A percentile compares a stretch with the other conserved stretches of the same genome.
These are phyloP conservation scores for Porites australiensis DNA, from an alignment of 64 coral and sea anemone species.

Conservation along the genomic window DNA sequence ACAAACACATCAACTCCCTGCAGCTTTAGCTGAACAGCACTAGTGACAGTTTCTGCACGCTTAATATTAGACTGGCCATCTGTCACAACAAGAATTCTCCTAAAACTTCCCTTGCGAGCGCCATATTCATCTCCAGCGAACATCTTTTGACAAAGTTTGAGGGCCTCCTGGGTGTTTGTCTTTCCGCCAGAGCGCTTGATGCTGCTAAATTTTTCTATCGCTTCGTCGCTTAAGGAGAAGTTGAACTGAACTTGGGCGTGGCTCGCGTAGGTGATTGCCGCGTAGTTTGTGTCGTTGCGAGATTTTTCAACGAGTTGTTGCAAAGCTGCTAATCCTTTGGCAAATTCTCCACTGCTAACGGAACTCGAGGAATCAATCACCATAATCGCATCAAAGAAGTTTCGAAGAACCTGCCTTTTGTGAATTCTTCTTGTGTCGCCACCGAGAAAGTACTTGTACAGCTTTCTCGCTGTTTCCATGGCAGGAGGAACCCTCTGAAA, in stretches of 20 bases:
- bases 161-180: conserved; percentile 52
- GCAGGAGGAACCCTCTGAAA: conserved; percentile 37
- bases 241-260: conserved; percentile 19
- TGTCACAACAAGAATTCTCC: conserved; percentile 69
- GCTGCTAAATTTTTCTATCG: conserved; percentile 36
- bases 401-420: conserved; percentile 44
- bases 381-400: conserved; percentile 44
- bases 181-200: conserved; percentile 56
- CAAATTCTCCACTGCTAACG: conserved; percentile 62
- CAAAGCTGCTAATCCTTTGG: conserved; percentile 26
- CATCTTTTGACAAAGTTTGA: conserved; percentile 20
- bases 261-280: conserved; percentile 48
- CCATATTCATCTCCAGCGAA: conserved; percentile 36
- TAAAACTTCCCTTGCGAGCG: conserved; percentile 37
- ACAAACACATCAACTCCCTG: conserved; percentile 73
- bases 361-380: conserved; percentile 67
- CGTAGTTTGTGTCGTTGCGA: conserved; percentile 42
- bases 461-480: conserved; percentile 51
- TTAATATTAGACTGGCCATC: conserved; percentile 82
- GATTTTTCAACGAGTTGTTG: conserved; percentile 63
- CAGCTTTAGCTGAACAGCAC: conserved; percentile 38
- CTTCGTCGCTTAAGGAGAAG: conserved; percentile 16
- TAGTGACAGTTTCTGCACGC: conserved; percentile 29
- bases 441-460: conserved; percentile 31
- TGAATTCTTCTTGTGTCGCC: conserved; percentile 5